These are phyloP conservation scores for Scolopax rusticola DNA, from an alignment of 2,797 vertebrate species.

Conservation along the genomic window DNA sequence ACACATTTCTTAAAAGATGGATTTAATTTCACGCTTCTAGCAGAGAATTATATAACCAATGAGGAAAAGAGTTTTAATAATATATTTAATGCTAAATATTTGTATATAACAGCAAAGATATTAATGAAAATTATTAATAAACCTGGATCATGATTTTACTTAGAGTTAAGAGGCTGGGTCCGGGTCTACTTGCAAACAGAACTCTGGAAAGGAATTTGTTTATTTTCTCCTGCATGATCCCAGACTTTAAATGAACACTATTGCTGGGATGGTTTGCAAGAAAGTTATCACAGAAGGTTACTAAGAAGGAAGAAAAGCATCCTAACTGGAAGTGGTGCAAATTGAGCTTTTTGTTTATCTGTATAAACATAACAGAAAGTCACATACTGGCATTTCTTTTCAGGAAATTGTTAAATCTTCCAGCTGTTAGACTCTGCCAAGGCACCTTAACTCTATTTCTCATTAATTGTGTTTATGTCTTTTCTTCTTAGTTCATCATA, in stretches of 20 bases:
- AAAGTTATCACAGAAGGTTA: not conserved
- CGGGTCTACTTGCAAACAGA: not conserved
- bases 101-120: not conserved
- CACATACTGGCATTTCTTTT: not conserved
- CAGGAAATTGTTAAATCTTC: not conserved
- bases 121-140: not conserved
- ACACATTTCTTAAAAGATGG: fast-evolving
- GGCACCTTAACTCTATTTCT: not conserved
- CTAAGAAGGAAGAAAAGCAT: not conserved
- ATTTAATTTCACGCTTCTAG: not conserved
- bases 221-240: not conserved
- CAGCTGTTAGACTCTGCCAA: not conserved
- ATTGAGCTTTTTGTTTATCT: not conserved
- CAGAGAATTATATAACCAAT: not conserved
- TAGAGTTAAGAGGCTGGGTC: not conserved
- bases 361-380: not conserved
- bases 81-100: not conserved
- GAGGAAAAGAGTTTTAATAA: not conserved
- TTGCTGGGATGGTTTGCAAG: not conserved
- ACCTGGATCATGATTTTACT: not conserved
- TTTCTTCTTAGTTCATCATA: not conserved
- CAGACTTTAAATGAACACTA: not conserved
- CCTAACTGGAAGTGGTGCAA: not conserved
- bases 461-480: not conserved
- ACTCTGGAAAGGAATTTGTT: not conserved